phyloP scores from a whole-genome alignment of 1,140 invertebrate species.

The Cataglyphis hispanica region DNA sequence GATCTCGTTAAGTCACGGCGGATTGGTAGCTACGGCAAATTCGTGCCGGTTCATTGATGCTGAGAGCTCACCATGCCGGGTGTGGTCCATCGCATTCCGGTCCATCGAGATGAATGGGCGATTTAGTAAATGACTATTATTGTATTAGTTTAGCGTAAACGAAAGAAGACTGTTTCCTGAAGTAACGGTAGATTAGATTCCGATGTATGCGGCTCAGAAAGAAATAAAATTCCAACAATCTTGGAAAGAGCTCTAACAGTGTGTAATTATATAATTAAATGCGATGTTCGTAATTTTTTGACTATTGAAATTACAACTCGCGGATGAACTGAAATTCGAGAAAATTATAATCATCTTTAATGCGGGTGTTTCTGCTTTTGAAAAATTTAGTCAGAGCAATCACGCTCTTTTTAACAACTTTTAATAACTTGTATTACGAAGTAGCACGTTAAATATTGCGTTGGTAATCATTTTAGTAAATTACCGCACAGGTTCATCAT shows the following conservation, averaged over 20 bases:
- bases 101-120: slow-evolving; percentile 5
- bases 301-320: neutral
- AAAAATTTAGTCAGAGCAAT: slow-evolving; percentile 11
- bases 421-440: neutral
- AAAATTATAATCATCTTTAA: neutral
- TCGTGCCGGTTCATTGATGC: slow-evolving; percentile 40
- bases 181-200: neutral
- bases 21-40: slow-evolving; percentile 28
- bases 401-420: neutral
- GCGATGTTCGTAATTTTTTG: neutral
- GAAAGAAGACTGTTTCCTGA: neutral
- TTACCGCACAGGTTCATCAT: slow-evolving; percentile 20
- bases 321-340: no score
- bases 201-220: neutral
- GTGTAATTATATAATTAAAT: neutral
- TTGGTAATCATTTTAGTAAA: slow-evolving; percentile 35
- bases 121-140: slow-evolving; percentile 20
- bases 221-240: neutral
- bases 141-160: slow-evolving; percentile 1
- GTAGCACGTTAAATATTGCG: slow-evolving; percentile 10
- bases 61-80: neutral
- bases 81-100: slow-evolving; percentile 38
- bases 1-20: slow-evolving; percentile 59
- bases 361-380: neutral
- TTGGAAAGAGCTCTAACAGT: neutral